These are phyloP conservation scores for Mohoua ochrocephala DNA, from an alignment of 2,113 vertebrate genomes.

Conservation along the genomic window DNA sequence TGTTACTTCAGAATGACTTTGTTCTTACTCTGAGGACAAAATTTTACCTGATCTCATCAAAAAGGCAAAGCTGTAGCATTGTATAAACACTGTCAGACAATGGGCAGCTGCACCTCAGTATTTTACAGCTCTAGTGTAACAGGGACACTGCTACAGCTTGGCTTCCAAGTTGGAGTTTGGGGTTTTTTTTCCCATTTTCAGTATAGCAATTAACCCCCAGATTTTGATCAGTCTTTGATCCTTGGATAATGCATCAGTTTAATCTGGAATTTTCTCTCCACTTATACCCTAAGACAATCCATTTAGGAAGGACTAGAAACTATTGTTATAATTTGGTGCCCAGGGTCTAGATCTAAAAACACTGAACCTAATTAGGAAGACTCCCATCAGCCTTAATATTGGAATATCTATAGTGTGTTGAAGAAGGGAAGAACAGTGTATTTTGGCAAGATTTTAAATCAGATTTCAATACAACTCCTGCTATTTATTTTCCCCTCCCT, in stretches of 20 bases:
- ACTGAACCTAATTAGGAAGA: not conserved
- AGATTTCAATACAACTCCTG: not conserved
- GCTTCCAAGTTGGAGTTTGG: not conserved
- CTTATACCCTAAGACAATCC: not conserved
- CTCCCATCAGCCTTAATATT: not conserved
- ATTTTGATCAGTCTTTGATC: not conserved
- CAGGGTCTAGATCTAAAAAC: not conserved
- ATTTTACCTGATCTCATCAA: not conserved
- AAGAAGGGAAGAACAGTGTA: not conserved
- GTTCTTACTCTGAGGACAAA: not conserved
- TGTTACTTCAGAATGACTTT: not conserved
- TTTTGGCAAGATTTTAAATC: not conserved
- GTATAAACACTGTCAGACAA: not conserved
- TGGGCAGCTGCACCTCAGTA: not conserved
- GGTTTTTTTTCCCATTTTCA: not conserved
- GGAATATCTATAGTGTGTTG: not conserved
- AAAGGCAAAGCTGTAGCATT: not conserved
- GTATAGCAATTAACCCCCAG: not conserved
- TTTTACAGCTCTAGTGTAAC: not conserved
- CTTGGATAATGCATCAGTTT: not conserved
- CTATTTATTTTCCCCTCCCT: not conserved
- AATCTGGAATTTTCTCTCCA: not conserved
- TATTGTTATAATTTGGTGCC: not conserved
- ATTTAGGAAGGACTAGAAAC: not conserved
- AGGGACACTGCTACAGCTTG: not conserved